Conservation (phyloP, 2,888 invertebrate species). For the Hyalella azteca region DNA sequence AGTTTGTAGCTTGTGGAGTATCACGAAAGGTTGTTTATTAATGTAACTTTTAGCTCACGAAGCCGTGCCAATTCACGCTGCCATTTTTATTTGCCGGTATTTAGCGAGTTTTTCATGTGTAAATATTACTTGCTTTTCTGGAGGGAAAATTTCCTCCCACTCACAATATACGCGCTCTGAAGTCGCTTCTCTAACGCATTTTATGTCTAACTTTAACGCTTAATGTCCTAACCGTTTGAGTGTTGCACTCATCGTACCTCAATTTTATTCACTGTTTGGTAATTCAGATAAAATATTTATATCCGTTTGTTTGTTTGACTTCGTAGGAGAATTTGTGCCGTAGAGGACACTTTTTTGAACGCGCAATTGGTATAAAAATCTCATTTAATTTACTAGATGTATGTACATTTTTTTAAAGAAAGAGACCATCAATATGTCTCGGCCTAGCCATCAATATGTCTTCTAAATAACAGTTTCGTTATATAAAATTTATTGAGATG, state of each 20-base stretch:
- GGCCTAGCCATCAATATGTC: too few species aligned
- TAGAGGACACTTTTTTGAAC: too few species aligned
- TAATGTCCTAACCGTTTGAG: neutral
- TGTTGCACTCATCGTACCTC: neutral
- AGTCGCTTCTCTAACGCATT: slow-evolving; percentile 10
- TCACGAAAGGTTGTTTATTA: slow-evolving; percentile 21
- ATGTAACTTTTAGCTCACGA: slow-evolving; percentile 20
- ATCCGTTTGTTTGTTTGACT: neutral
- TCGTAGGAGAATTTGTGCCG: too few species aligned
- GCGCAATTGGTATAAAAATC: too few species aligned
- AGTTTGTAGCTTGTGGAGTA: neutral
- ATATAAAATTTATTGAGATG: too few species aligned
- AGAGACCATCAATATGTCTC: too few species aligned
- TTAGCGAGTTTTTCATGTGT: slow-evolving; percentile 5
- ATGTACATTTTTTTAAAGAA: too few species aligned
- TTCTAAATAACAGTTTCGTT: too few species aligned
- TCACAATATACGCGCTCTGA: neutral
- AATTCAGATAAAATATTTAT: neutral
- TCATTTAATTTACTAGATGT: too few species aligned
- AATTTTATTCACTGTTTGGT: neutral
- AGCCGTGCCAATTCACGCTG: slow-evolving; percentile 4
- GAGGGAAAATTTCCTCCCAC: neutral
- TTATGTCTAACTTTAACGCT: neutral
- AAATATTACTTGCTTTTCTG: slow-evolving; percentile 8
- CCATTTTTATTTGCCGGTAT: slow-evolving; percentile 2